Conservation (phyloP, 2,113 vertebrate species). For the Naja naja region DNA sequence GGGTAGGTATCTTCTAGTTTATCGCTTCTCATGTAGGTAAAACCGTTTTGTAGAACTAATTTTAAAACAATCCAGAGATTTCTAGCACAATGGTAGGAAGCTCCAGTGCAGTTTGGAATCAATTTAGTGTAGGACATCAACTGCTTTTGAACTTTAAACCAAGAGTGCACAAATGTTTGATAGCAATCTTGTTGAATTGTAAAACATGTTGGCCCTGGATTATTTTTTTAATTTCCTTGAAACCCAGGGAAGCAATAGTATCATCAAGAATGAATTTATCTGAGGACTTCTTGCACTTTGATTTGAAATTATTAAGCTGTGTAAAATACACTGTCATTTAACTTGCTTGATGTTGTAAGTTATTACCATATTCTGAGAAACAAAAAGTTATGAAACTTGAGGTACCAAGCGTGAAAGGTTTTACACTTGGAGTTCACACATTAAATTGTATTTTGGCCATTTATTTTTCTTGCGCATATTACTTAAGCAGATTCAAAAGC, state of each 20-base stretch:
- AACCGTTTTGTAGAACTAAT: not conserved
- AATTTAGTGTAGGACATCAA: slow-evolving; percentile 37
- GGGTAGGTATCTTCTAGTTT: not conserved
- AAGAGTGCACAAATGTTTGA: slow-evolving; percentile 49
- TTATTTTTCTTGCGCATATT: not conserved
- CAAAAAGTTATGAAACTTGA: not conserved
- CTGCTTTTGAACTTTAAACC: slow-evolving; percentile 62
- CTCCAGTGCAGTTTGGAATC: slow-evolving; percentile 27
- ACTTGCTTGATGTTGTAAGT: not conserved
- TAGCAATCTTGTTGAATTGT: slow-evolving; percentile 64
- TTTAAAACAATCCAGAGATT: not conserved
- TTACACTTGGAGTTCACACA: not conserved
- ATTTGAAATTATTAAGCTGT: not conserved
- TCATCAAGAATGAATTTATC: slow-evolving; percentile 53
- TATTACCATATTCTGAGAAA: not conserved
- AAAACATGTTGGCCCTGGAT: slow-evolving; percentile 54
- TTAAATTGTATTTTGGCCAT: not conserved
- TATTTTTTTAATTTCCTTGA: slow-evolving; percentile 65
- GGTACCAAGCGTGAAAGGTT: not conserved
- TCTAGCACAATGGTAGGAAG: not conserved
- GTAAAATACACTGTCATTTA: not conserved
- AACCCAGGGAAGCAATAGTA: slow-evolving; percentile 44
- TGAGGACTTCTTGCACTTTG: slow-evolving; percentile 25
- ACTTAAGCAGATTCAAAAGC: not conserved
- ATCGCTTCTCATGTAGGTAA: not conserved